Evolutionary conservation across 92 coral and sea anemone genomes (phyloP).

Genomic region (Zoanthus sociatus): DNA sequence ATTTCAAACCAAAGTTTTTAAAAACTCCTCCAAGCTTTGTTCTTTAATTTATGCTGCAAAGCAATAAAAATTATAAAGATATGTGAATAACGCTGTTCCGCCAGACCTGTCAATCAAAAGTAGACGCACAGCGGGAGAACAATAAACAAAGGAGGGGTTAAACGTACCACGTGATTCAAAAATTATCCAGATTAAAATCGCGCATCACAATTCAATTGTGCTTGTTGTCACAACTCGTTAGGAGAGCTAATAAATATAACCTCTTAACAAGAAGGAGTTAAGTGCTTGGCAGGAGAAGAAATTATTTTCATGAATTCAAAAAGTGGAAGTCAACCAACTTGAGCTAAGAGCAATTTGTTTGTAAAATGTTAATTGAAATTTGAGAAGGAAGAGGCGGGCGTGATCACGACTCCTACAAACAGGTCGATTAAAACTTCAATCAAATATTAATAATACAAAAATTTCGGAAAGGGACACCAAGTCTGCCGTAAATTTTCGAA

Average conservation of each 20-base stretch:
- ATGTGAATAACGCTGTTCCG: slow-evolving; percentile 24
- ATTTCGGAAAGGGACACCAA: slow-evolving; percentile 15
- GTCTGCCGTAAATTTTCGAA: slow-evolving; percentile 25
- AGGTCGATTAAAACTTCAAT: neutral
- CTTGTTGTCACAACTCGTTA: slow-evolving; percentile 33
- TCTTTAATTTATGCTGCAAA: slow-evolving; percentile 30
- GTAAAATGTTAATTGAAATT: slow-evolving; percentile 11
- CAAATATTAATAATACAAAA: neutral
- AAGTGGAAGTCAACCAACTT: neutral
- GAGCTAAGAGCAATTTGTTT: neutral
- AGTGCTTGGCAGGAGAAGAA: slow-evolving; percentile 16
- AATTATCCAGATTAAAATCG: slow-evolving; percentile 39
- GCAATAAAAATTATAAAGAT: slow-evolving; percentile 32
- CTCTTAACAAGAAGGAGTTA: slow-evolving; percentile 35
- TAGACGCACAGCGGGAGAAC: slow-evolving; percentile 50
- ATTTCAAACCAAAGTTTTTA: neutral
- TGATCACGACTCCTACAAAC: neutral
- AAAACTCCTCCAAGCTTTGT: neutral
- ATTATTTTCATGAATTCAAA: neutral
- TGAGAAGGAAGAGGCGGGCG: neutral
- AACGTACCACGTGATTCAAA: slow-evolving; percentile 56
- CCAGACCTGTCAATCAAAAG: slow-evolving; percentile 45
- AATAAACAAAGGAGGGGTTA: slow-evolving; percentile 58
- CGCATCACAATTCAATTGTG: slow-evolving; percentile 25
- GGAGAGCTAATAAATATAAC: slow-evolving; percentile 10